Evolutionary conservation across 2,113 vertebrate genomes (phyloP).

Genomic region (Balaeniceps rex): DNA sequence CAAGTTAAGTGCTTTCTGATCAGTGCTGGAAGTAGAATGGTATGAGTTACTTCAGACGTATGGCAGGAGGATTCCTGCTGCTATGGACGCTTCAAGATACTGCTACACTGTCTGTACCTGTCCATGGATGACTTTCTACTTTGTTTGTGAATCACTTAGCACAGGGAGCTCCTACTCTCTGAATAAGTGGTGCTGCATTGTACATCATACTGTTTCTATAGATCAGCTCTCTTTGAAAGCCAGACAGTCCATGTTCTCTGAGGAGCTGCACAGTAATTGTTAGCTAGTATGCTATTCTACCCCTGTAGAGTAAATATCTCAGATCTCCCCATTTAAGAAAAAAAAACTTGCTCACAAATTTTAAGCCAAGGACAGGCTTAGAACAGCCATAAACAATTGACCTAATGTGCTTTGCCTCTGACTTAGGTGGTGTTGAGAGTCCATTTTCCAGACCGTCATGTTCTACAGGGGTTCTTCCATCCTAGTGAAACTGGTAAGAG

Average conservation of each 20-base stretch:
- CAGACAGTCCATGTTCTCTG: neutral
- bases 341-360: neutral
- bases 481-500: constrained; percentile 87
- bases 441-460: constrained; percentile 89
- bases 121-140: neutral
- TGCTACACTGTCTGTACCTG: neutral
- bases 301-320: neutral
- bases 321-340: neutral
- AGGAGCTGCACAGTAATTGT: neutral
- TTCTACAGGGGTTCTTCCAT: constrained; percentile 91
- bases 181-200: neutral
- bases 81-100: neutral
- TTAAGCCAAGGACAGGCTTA: neutral
- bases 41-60: neutral
- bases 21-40: neutral
- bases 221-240: neutral
- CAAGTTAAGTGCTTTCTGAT: neutral
- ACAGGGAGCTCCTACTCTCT: neutral
- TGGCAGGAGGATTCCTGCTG: neutral
- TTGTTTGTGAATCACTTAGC: neutral
- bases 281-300: neutral
- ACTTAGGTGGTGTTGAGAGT: constrained; percentile 88
- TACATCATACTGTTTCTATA: neutral
- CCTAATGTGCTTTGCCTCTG: neutral
- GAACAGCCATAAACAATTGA: neutral